phyloP scores from a whole-genome alignment of 2,113 vertebrate genomes.

The Manacus vitellinus region DNA sequence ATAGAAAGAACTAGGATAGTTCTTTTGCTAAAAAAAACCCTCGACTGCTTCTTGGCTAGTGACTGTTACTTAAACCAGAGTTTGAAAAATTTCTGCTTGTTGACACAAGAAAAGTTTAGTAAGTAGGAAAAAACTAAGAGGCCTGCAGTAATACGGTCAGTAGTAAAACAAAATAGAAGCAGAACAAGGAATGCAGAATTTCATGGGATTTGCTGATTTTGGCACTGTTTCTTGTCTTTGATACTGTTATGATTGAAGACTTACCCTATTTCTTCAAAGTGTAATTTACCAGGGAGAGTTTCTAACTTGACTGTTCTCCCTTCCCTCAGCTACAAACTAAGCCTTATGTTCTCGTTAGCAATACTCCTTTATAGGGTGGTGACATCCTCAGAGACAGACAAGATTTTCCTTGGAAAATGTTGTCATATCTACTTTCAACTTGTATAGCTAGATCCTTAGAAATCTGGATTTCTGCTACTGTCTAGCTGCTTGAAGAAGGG shows the following conservation, averaged over 20 bases:
- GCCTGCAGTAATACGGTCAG: not conserved
- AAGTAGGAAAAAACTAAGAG: not conserved
- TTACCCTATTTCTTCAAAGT: not conserved
- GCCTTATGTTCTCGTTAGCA: not conserved
- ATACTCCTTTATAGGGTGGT: not conserved
- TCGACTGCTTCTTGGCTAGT: not conserved
- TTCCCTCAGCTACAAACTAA: not conserved
- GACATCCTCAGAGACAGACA: not conserved
- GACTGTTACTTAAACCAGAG: not conserved
- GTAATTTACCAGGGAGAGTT: not conserved
- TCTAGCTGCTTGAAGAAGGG: not conserved
- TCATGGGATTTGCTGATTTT: not conserved
- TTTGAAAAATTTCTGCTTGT: not conserved
- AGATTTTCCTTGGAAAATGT: not conserved
- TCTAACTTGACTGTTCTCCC: not conserved
- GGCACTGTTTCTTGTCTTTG: not conserved
- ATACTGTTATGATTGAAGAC: not conserved
- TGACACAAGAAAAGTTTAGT: not conserved
- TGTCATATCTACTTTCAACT: not conserved
- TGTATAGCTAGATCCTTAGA: not conserved
- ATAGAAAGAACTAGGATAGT: not conserved
- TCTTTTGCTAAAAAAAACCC: not conserved
- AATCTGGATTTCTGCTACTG: not conserved
- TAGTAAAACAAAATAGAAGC: not conserved
- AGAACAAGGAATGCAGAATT: not conserved